Evolutionary conservation across 2,888 invertebrate genomes (phyloP), one percentile per base, ranked within the genome.

Genomic region (Trachelus stipa): DNA sequence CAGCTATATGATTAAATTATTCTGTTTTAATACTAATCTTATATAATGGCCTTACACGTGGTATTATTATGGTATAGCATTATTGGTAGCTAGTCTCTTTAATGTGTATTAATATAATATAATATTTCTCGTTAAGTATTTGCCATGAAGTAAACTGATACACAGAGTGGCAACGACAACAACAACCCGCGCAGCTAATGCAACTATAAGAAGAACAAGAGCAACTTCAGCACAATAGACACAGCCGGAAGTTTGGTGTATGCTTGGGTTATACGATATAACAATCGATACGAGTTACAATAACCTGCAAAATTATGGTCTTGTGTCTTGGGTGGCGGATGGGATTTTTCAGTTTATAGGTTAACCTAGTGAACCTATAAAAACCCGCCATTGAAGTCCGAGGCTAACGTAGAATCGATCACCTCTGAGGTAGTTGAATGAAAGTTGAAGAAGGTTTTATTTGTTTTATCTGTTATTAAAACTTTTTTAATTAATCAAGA

Each of bases 271-370:
- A 68, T 68, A 35, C 3, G 35, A 35, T 35, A 35, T 35, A 35
- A 35, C 12, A 74, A 77, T 77, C 77, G 77, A 77, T 77, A 77
- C 74, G 31, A 69, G 74, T 34, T 74, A 77, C 37, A 77, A 74
- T 77, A 77, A 77, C 74, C 34, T 4, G 73, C 31, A 35, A 74
- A 77, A 68, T 77, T 68, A 77, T 68, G 68, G 69, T 74, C 76
- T 34, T 40, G 40, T 73, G 73, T 56, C 73, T 73, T 68, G 35
- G 56, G 23, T 56, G 15, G 2, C 9, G 56, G 6, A 9, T 23
- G 56, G 56, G 23, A 56, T 23, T 56, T 56, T 56, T 0, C 56
- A 56, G 56, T 56, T 56, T 56, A 56, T 23, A 56, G 9, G 23
- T 56, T 23, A 23, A 56, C 56, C 23, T 23, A 23, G 6, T 23